These are phyloP conservation scores for Araneus ventricosus DNA, from an alignment of 1,140 invertebrate species.

Conservation along the genomic window DNA sequence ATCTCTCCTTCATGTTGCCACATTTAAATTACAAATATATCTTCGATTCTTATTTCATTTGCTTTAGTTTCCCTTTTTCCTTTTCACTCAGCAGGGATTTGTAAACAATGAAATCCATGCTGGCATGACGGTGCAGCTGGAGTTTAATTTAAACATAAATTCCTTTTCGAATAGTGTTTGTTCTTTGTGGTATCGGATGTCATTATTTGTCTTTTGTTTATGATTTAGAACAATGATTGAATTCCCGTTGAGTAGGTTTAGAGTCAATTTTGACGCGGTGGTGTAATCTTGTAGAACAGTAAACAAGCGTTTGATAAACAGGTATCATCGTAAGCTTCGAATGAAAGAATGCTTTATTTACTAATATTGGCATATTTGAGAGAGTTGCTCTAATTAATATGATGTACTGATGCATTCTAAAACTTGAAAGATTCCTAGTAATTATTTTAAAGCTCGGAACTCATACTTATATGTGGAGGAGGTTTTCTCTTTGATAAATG, in stretches of 20 bases:
- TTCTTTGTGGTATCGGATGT: neutral
- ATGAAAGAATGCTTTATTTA: too few species aligned
- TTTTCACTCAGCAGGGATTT: neutral
- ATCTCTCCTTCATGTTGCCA: slow-evolving; percentile 25
- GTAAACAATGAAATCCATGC: slow-evolving; percentile 15
- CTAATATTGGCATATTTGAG: too few species aligned
- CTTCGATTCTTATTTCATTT: neutral
- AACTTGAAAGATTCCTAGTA: too few species aligned
- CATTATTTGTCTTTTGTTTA: slow-evolving; percentile 2
- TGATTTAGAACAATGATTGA: neutral
- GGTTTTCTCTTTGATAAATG: too few species aligned
- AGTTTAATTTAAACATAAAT: slow-evolving; percentile 7
- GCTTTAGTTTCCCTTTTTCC: neutral
- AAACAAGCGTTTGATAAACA: too few species aligned
- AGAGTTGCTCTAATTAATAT: too few species aligned
- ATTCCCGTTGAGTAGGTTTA: neutral
- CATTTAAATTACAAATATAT: slow-evolving; percentile 32
- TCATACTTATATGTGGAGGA: too few species aligned
- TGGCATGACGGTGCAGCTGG: neutral
- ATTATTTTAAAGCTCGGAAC: too few species aligned
- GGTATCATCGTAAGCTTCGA: too few species aligned
- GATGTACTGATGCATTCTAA: too few species aligned
- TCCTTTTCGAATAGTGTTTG: slow-evolving; percentile 2
- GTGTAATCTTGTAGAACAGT: too few species aligned
- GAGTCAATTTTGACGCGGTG: neutral